phyloP scores from a whole-genome alignment of 2,888 invertebrate genomes.

The Drosophila anceps region DNA sequence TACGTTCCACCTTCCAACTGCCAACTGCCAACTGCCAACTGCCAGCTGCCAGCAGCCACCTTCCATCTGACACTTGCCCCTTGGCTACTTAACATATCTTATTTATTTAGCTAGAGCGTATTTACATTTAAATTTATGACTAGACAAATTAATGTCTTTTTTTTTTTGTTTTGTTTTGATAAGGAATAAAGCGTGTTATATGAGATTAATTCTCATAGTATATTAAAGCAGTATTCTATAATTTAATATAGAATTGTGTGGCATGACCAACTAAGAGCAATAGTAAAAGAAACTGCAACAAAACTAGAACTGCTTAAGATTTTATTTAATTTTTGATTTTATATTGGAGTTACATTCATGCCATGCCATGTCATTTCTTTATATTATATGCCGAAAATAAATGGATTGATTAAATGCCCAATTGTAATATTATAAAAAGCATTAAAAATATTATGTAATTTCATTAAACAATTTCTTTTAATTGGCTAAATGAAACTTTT shows the following conservation, averaged over 20 bases:
- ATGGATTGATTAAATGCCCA: neutral
- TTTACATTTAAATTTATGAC: constrained; percentile 27
- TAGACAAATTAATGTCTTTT: constrained; percentile 10
- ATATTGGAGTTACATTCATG: neutral
- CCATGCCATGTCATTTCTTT: neutral
- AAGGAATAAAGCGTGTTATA: neutral
- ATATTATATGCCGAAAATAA: neutral
- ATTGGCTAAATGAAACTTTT: neutral
- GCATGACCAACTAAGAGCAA: neutral
- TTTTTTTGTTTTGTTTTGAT: constrained; percentile 3
- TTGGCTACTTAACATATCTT: constrained; percentile 24
- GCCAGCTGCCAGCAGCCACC: constrained; percentile 6
- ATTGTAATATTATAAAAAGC: neutral
- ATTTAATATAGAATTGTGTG: neutral
- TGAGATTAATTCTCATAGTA: neutral
- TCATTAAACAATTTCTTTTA: neutral
- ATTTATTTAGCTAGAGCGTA: constrained; percentile 8
- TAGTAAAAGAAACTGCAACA: neutral
- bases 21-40: constrained; percentile 7
- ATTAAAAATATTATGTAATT: neutral
- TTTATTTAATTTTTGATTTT: neutral
- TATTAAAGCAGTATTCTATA: neutral
- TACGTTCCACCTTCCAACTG: neutral
- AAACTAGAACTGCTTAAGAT: neutral
- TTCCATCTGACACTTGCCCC: constrained; percentile 13